phyloP scores from a whole-genome alignment of 2,113 vertebrate genomes.

The Theristicus caerulescens region DNA sequence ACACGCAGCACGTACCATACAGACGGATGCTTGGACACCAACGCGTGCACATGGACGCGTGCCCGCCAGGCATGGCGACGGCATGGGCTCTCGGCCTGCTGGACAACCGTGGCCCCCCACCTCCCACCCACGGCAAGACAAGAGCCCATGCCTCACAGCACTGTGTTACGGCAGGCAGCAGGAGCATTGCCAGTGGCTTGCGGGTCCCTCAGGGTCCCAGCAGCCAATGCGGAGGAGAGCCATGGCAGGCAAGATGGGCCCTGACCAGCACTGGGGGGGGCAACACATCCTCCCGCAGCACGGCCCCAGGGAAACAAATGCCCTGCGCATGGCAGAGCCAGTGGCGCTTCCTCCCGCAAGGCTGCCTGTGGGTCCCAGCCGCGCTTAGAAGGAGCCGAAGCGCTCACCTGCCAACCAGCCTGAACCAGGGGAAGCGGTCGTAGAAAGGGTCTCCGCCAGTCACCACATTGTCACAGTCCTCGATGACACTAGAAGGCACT shows the following conservation, averaged over 20 bases:
- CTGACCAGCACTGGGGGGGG: neutral
- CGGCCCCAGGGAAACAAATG: rapidly evolving
- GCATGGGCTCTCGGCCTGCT: neutral
- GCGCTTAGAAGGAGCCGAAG: neutral
- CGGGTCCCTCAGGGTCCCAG: neutral
- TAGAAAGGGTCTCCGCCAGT: conserved; percentile 97
- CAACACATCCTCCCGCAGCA: rapidly evolving
- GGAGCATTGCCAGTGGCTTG: neutral
- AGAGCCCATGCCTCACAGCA: neutral
- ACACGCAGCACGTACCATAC: neutral
- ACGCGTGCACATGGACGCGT: neutral
- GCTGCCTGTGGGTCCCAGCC: neutral
- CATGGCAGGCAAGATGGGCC: neutral
- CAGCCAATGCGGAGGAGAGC: neutral
- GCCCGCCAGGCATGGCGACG: rapidly evolving
- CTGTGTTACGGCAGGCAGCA: neutral
- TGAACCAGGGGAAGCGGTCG: conserved; percentile 98
- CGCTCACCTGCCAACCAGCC: conserved; percentile 95
- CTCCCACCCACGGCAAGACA: neutral
- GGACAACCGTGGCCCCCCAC: neutral
- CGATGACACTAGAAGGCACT: conserved; percentile 84
- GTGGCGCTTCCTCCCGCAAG: neutral
- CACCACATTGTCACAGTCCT: conserved; percentile 91
- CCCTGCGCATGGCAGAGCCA: rapidly evolving
- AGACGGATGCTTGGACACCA: conserved; percentile 7